Base-by-base conservation (phyloP, 1,140 invertebrate species). In the Microplitis mediator region DNA sequence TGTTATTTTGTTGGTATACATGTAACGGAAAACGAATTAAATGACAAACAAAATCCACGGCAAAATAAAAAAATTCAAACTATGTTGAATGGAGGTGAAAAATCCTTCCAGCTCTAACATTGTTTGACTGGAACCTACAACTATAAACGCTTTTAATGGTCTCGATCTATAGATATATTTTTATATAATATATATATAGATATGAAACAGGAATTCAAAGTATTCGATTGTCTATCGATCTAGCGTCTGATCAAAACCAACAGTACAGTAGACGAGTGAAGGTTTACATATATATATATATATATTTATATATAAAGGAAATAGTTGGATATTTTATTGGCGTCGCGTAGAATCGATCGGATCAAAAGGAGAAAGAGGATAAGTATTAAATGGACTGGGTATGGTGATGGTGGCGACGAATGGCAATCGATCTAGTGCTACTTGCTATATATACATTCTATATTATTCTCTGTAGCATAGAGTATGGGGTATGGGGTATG, bases 351-450 rank as follows among this genome's bases (percentile, higher is more conserved):
- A 23, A 31, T 54, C n/a, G 32, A 72, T 64, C 62, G 61, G 62
- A 60, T 72, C 69, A 65, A 65, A 56, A 23, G 62, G 65, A 65
- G 14, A 34, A 58, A 35, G 32, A 36, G 34, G 45, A 61, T 23
- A 62, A 62, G 35, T n/a, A 35, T 32, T 31, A 32, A 62, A 36
- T 62, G 35, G n/a, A 32, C 31, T 5, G 32, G 13, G 50, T 35
- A 52, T 66, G 16, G 65, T 34, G 50, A 67, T 52, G 31, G 62
- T 63, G 50, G 70, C 70, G 23, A 51, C 54, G 52, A 64, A 66
- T 60, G 70, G 70, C 70, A 72, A 72, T 72, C 63, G 70, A 72
- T 72, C 36, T 52, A 39, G 45, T 13, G 4, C 4, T 8, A 32
- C 3, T n/a, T 6, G 32, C 52, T 16, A 56, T 6, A 11, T 56